A percentile compares a stretch with the other conserved stretches of the same genome.
phyloP scores from a whole-genome alignment of 2,113 vertebrate genomes.

The Cnemophilus loriae region DNA sequence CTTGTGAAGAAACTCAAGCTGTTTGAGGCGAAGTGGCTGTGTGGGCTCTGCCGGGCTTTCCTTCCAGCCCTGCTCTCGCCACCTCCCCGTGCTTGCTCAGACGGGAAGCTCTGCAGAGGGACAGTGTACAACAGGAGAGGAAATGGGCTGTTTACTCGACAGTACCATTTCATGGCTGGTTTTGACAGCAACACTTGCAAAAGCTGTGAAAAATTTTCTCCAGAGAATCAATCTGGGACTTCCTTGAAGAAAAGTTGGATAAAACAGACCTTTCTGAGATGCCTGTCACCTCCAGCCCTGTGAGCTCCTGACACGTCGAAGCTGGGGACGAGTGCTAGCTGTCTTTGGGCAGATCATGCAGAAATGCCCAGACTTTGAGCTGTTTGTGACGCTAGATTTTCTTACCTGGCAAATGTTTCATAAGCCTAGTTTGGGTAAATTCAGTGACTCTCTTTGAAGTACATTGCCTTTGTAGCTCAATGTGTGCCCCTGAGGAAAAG shows the following conservation, averaged over 20 bases:
- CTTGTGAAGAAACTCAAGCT: not conserved
- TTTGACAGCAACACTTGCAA: not conserved
- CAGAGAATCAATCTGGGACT: not conserved
- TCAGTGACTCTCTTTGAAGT: not conserved
- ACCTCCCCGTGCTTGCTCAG: not conserved
- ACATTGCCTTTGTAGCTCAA: not conserved
- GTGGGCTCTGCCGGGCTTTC: not conserved
- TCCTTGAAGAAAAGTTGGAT: not conserved
- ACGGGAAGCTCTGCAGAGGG: not conserved
- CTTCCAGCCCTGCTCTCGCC: not conserved
- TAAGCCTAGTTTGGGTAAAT: not conserved
- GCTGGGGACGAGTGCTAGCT: not conserved
- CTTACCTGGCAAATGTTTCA: not conserved
- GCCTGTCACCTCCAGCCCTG: not conserved
- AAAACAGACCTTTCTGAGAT: not conserved
- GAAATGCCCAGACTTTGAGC: not conserved
- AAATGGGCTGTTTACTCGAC: not conserved
- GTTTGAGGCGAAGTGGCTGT: not conserved
- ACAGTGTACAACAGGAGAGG: not conserved
- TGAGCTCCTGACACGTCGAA: not conserved
- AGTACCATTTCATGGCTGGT: not conserved
- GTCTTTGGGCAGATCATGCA: not conserved
- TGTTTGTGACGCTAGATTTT: not conserved
- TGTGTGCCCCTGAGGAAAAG: fast-evolving
- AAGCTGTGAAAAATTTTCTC: not conserved